These are phyloP conservation scores for Scaptomyza pallida DNA, from an alignment of 1,140 invertebrate species.

Conservation along the genomic window DNA sequence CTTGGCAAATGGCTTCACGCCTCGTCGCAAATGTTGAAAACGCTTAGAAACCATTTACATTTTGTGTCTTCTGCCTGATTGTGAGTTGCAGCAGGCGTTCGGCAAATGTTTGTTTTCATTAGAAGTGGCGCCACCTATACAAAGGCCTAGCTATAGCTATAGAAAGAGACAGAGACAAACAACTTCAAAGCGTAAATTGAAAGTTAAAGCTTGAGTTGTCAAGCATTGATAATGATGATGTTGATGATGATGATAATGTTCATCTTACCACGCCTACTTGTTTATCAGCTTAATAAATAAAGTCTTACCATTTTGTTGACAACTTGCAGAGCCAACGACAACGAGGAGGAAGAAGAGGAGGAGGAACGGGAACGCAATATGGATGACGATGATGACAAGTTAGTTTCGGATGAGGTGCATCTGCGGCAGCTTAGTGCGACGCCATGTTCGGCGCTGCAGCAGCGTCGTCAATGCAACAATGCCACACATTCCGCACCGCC, in stretches of 20 bases:
- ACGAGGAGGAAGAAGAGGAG: slow-evolving; percentile 40
- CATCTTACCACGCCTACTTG: not conserved
- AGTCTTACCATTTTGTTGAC: not conserved
- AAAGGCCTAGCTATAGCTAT: not conserved
- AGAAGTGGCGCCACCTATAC: slow-evolving; percentile 1
- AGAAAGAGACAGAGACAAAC: slow-evolving; percentile 9
- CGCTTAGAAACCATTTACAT: slow-evolving; percentile 58
- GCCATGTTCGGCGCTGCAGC: slow-evolving; percentile 56
- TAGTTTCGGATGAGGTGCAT: slow-evolving; percentile 76
- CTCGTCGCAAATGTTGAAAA: slow-evolving; percentile 39
- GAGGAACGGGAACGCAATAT: slow-evolving; percentile 66
- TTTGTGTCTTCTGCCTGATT: slow-evolving; percentile 21
- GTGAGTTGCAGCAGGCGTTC: slow-evolving; percentile 16
- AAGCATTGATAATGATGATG: slow-evolving; percentile 6
- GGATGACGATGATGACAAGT: slow-evolving; percentile 74
- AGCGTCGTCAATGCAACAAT: slow-evolving; percentile 57
- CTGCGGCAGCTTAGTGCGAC: slow-evolving; percentile 73
- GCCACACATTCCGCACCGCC: slow-evolving; percentile 63
- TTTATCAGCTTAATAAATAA: not conserved
- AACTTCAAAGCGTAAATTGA: slow-evolving; percentile 64
- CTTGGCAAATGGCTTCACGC: slow-evolving; percentile 50
- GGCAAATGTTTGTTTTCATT: slow-evolving; percentile 50
- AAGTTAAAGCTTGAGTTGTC: slow-evolving; percentile 26
- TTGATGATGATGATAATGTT: slow-evolving; percentile 8
- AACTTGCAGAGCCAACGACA: slow-evolving; percentile 40